Evolutionary conservation across 64 coral and sea anemone species (phyloP).

Genomic region (Anthopleura sola): DNA sequence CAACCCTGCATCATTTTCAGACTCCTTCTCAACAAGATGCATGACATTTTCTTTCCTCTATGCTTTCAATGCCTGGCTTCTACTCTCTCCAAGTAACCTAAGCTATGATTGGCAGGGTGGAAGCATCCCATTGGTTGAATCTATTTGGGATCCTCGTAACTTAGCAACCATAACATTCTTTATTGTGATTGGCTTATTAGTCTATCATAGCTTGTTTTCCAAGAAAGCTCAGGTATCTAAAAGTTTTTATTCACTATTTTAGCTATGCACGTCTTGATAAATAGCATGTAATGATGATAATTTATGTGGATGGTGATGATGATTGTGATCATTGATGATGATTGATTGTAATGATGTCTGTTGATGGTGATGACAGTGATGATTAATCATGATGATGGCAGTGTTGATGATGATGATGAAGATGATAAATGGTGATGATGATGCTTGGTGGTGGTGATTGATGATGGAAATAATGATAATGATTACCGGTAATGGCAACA

Average conservation of each 20-base stretch:
- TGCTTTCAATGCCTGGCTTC: constrained; percentile 80
- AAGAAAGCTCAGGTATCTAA: constrained; percentile 27
- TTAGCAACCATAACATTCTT: constrained; percentile 63
- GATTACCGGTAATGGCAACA: no score
- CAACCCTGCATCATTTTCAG: constrained; percentile 84
- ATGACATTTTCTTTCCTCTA: constrained; percentile 80
- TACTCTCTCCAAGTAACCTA: constrained; percentile 70
- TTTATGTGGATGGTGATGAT: no score
- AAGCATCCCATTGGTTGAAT: constrained; percentile 81
- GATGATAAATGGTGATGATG: no score
- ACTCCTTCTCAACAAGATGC: constrained; percentile 51
- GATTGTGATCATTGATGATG: no score
- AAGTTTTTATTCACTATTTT: neutral
- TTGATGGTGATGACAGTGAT: no score
- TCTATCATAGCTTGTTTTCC: constrained; percentile 32
- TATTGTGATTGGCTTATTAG: constrained; percentile 37
- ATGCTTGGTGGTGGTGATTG: no score
- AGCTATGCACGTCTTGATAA: no score
- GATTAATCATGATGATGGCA: no score
- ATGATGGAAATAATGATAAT: no score
- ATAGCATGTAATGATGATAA: no score
- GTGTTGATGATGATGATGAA: no score
- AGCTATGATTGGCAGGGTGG: constrained; percentile 96
- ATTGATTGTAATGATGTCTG: no score
- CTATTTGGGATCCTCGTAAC: constrained; percentile 62